These are phyloP conservation scores for Strigops habroptila DNA, from an alignment of 2,113 vertebrate species.

Conservation along the genomic window DNA sequence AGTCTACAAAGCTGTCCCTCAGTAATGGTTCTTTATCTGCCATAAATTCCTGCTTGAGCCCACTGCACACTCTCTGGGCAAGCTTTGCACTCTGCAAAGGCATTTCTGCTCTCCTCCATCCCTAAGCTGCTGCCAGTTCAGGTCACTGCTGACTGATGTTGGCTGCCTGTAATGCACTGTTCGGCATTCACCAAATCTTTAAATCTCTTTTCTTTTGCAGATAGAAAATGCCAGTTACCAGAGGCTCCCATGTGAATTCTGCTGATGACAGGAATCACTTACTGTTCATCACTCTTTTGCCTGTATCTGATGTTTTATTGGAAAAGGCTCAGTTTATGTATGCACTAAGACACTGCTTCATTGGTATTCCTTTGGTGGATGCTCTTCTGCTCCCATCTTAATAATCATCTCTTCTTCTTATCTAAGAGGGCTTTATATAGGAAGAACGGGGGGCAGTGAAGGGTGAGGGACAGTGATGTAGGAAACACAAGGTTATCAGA, in stretches of 20 bases:
- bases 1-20: background rate
- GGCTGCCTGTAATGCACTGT: background rate
- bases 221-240: conserved; percentile 30
- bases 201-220: background rate
- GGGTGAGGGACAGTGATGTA: background rate
- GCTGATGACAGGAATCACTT: conserved; percentile 46
- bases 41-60: background rate
- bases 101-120: background rate
- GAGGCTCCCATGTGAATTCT: background rate
- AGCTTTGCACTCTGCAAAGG: background rate
- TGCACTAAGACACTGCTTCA: background rate
- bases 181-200: background rate
- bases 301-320: conserved; percentile 10
- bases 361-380: conserved; percentile 53
- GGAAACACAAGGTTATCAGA: conserved; percentile 29
- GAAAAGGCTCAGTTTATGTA: background rate
- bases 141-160: background rate
- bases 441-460: conserved; percentile 5
- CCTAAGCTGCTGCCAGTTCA: background rate
- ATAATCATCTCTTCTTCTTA: conserved; percentile 60
- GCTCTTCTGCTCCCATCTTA: conserved; percentile 55
- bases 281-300: conserved; percentile 16
- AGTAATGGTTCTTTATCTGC: background rate
- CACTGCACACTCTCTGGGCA: background rate
- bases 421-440: conserved; percentile 1